Evolutionary conservation across 2,113 vertebrate genomes (phyloP), one percentile per base, ranked within the genome.

Genomic region (Cairina moschata): DNA sequence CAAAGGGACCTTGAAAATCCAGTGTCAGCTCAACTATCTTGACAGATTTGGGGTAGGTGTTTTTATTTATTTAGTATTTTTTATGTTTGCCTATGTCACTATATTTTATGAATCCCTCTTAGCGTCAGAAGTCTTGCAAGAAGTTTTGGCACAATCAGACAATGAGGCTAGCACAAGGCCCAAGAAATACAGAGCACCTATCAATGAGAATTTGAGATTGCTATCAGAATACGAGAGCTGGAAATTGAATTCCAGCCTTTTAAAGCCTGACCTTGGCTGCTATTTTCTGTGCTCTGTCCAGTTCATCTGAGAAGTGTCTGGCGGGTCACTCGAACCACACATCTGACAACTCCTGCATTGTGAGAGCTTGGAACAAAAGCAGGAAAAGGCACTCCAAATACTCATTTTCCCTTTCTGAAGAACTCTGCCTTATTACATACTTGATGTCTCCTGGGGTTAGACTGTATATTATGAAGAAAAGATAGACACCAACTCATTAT

Each of bases 351-450:
- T 44, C n/a, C n/a, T 7, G 3, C 40, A 65, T 50, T 89, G 58
- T 36, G 14, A 89, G 31, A 82, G 69, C 44, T 82, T 23, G 65
- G 77, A 91, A 96, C 91, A 93, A 96, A 94, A 90, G 84, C 87
- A 91, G 90, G 87, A 95, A 94, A 87, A 95, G 42, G 28, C 69
- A 95, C 66, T 95, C 34, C 69, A 95, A 79, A 60, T n/a, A 87
- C 3, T 81, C 69, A 14, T 31, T 67, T 68, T 91, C 22, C 29
- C 12, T 28, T 72, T 91, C 89, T 84, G 13, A 86, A 81, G 36
- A 40, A 46, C 40, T 81, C 50, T 25, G 13, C 18, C n/a, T 65
- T 82, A 71, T 75, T 78, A 72, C 14, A 29, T 48, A 67, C 52
- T 20, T 83, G 46, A 65, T 4, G 42, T 31, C 54, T 28, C 28